Conservation (phyloP, 1,140 invertebrate species). For the Acyrthosiphon pisum region DNA sequence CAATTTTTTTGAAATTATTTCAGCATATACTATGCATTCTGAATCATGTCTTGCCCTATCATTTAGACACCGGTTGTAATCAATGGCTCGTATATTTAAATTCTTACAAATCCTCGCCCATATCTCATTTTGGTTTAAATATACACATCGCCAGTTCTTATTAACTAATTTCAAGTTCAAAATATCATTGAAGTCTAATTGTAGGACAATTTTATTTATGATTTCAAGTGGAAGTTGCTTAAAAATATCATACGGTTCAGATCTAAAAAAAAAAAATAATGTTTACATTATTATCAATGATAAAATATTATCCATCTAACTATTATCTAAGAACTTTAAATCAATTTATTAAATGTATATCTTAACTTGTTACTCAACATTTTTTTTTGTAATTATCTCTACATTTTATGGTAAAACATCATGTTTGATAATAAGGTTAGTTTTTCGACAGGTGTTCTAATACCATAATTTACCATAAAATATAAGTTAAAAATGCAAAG, state of each 20-base stretch:
- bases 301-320: no score
- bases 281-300: no score
- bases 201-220: neutral
- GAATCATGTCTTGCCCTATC: neutral
- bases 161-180: neutral
- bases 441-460: no score
- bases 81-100: neutral
- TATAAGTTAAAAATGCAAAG: no score
- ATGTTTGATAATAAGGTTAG: no score
- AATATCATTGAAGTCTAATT: neutral
- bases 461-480: no score
- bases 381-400: no score
- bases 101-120: neutral
- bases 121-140: constrained; percentile 9
- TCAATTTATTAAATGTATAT: no score
- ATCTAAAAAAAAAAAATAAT: neutral
- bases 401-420: no score
- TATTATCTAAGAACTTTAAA: no score
- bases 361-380: no score
- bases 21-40: neutral
- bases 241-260: neutral
- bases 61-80: neutral
- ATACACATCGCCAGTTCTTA: neutral
- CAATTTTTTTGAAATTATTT: neutral
- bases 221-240: constrained; percentile 20